Evolutionary conservation across 64 coral and sea anemone species (phyloP), one percentile per base, ranked within the genome.

Genomic region (Dendrophyllia cribrosa): DNA sequence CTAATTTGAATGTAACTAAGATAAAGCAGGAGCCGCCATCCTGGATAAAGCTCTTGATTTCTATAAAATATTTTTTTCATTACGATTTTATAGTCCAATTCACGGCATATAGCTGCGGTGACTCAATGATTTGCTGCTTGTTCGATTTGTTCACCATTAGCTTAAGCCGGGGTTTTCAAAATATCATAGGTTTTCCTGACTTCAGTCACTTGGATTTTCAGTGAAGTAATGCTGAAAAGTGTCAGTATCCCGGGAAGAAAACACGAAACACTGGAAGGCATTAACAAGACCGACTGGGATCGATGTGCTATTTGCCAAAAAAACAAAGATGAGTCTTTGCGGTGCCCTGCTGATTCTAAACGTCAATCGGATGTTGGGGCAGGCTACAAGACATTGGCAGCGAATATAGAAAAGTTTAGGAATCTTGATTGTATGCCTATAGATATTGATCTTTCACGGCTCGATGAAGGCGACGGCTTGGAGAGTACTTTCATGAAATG

Each of bases 391-490:
- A 83, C 78, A 11, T 43, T 91, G 58, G 64, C 89, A 34, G 50
- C 17, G 74, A 91, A 91, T 68, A 71, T 83, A 23, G 68, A 7
- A 58, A 55, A 70, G 61, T 56, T 83, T 19, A 72, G 49, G 11
- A 66, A 91, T 50, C 77, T 91, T 21, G 67, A 83, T 72, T 70
- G 70, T 58, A 72, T 91, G 52, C 88, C 88, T 58, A 14, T 68
- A 51, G 17, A 79, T 34, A 19, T 91, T 16, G 46, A 82, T 60
- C 77, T 85, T 51, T 5, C 58, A 52, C 51, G 72, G 20, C 62
- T 93, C 26, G 85, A 93, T 77, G 92, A 74, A 66, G 85, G 92
- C 34, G 75, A 88, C 59, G 92, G 85, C 6, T 75, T 93, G 24
- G 74, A 88, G 46, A 80, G 15, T 67, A 80, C 86, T 24, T 66